A percentile compares a stretch with the other conserved stretches of the same genome.
These are phyloP conservation scores for Corythornis cristatus DNA, from an alignment of 2,113 vertebrate species.

Conservation along the genomic window DNA sequence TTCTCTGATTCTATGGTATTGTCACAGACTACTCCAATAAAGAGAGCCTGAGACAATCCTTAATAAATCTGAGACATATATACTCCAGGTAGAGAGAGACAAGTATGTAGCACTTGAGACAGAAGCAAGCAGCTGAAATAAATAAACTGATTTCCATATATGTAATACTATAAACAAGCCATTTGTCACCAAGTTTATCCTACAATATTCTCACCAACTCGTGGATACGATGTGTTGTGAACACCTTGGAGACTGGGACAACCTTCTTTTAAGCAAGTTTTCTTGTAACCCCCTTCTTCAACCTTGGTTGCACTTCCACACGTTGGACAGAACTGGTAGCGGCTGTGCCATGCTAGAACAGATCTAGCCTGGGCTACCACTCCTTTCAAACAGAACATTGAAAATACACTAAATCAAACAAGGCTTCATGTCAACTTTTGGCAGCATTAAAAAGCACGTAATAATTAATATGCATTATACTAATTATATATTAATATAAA, in stretches of 20 bases:
- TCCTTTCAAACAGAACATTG: slow-evolving; percentile 74
- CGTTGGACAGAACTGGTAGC: slow-evolving; percentile 90
- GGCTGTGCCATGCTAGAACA: slow-evolving; percentile 88
- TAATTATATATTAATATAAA: no score
- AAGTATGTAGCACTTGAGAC: background rate
- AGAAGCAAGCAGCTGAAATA: background rate
- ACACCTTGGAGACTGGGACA: slow-evolving; percentile 87
- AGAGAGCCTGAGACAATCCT: background rate
- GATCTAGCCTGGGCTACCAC: slow-evolving; percentile 90
- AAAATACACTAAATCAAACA: background rate
- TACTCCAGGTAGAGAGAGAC: background rate
- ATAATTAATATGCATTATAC: background rate
- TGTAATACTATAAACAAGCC: background rate
- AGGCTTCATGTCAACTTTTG: background rate
- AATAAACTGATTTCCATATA: background rate
- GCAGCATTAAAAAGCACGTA: background rate
- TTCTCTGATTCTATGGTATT: no score
- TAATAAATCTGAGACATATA: background rate
- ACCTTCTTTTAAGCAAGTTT: slow-evolving; percentile 83
- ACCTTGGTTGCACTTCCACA: slow-evolving; percentile 84
- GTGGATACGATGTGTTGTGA: slow-evolving; percentile 93
- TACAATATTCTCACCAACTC: slow-evolving; percentile 83
- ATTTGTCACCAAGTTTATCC: background rate
- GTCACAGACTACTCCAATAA: background rate
- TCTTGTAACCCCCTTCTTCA: slow-evolving; percentile 91